phyloP scores from a whole-genome alignment of 2,888 invertebrate genomes.

The Lasioglossum morio region DNA sequence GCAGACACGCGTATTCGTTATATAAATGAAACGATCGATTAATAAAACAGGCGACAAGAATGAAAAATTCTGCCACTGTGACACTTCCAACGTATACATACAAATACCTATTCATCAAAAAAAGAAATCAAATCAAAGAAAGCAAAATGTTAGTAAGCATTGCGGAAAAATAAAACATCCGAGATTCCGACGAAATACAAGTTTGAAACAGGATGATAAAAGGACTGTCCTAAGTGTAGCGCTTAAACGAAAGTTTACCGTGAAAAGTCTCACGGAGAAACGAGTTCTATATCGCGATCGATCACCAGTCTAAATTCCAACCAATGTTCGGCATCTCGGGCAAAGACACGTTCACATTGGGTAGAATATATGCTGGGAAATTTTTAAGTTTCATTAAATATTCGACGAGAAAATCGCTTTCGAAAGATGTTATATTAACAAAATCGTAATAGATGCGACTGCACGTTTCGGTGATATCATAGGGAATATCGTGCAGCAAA shows the following conservation, averaged over 20 bases:
- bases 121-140: too few species aligned
- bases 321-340: slow-evolving; percentile 76
- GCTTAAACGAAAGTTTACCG: background rate
- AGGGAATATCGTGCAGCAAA: slow-evolving; percentile 79
- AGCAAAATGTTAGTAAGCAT: background rate
- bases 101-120: background rate
- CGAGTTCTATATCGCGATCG: slow-evolving; percentile 29
- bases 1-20: slow-evolving; percentile 1
- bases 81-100: background rate
- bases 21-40: background rate
- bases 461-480: slow-evolving; percentile 79
- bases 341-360: slow-evolving; percentile 78
- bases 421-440: slow-evolving; percentile 73
- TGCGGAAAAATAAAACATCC: background rate
- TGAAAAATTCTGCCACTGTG: background rate
- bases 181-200: background rate
- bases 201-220: background rate
- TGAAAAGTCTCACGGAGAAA: background rate
- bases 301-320: slow-evolving; percentile 76
- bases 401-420: slow-evolving; percentile 77
- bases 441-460: slow-evolving; percentile 78
- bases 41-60: background rate
- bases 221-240: background rate
- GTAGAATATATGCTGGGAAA: slow-evolving; percentile 72
- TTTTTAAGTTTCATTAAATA: slow-evolving; percentile 77